phyloP scores from a whole-genome alignment of 2,888 invertebrate genomes.

The Phymatocera aterrima region DNA sequence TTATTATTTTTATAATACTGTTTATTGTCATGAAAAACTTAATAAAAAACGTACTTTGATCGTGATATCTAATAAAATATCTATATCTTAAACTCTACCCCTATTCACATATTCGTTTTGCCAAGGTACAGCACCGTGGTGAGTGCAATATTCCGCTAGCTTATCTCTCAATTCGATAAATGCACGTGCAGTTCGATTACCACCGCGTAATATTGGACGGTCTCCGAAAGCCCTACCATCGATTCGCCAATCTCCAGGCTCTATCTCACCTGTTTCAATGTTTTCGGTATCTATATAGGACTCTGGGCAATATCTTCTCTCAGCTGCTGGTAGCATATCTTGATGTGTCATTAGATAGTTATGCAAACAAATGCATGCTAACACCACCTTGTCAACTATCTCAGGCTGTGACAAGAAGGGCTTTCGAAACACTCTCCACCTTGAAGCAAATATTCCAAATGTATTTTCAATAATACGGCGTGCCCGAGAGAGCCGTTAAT shows the following conservation, averaged over 20 bases:
- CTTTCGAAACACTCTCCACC: conserved; percentile 32
- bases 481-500: conserved; percentile 44
- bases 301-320: conserved; percentile 35
- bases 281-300: conserved; percentile 15
- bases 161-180: conserved; percentile 23
- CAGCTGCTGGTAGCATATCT: background rate
- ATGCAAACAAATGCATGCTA: conserved; percentile 43
- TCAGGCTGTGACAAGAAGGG: conserved; percentile 11
- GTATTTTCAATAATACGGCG: conserved; percentile 34
- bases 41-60: no score
- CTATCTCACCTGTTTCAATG: background rate
- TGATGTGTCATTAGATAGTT: conserved; percentile 43
- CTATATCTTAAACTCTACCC: conserved; percentile 31
- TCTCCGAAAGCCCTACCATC: background rate
- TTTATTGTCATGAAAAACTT: no score
- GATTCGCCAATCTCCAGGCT: conserved; percentile 22
- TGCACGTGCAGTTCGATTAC: conserved; percentile 25
- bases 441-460: conserved; percentile 31
- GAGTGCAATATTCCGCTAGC: conserved; percentile 29
- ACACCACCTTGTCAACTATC: conserved; percentile 37
- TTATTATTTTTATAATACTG: no score
- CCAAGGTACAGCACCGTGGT: conserved; percentile 28
- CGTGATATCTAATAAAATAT: no score
- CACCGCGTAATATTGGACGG: conserved; percentile 4
- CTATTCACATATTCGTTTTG: conserved; percentile 39